Conservation (phyloP, 1,140 invertebrate species). For the Ceratitis capitata region DNA sequence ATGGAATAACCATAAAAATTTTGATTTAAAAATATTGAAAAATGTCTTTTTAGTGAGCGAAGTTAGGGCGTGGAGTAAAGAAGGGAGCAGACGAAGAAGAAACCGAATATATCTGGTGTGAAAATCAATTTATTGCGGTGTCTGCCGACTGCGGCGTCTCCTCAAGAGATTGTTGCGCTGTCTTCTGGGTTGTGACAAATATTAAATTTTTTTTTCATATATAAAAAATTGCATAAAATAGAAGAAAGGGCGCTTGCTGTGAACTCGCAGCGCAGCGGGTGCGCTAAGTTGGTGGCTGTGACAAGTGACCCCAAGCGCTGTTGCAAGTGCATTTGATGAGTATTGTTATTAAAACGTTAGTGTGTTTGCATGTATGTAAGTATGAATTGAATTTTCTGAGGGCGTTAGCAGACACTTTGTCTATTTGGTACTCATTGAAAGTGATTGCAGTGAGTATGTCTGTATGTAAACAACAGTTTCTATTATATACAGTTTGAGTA, state of each 20-base stretch:
- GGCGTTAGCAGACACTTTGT: slow-evolving; percentile 31
- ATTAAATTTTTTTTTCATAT: too few relatives aligned
- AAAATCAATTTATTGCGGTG: slow-evolving; percentile 37
- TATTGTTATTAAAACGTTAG: too few relatives aligned
- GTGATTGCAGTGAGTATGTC: neutral
- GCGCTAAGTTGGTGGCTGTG: neutral
- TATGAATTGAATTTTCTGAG: neutral
- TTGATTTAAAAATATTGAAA: slow-evolving; percentile 26
- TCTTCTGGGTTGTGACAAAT: too few relatives aligned
- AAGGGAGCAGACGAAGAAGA: neutral
- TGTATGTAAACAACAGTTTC: neutral
- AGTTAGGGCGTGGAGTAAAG: neutral
- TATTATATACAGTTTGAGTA: neutral
- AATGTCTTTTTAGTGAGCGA: neutral
- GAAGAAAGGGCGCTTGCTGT: neutral
- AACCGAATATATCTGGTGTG: neutral
- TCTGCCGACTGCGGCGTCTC: neutral
- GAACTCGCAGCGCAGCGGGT: slow-evolving; percentile 2
- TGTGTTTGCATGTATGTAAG: neutral
- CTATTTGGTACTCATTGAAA: neutral
- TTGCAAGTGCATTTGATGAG: neutral
- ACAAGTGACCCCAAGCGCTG: slow-evolving; percentile 10
- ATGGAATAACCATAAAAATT: neutral
- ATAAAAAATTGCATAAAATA: too few relatives aligned
- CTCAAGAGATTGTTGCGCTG: neutral